Base-by-base conservation (phyloP, 1,140 invertebrate species). In the Mactra quadrangularis region DNA sequence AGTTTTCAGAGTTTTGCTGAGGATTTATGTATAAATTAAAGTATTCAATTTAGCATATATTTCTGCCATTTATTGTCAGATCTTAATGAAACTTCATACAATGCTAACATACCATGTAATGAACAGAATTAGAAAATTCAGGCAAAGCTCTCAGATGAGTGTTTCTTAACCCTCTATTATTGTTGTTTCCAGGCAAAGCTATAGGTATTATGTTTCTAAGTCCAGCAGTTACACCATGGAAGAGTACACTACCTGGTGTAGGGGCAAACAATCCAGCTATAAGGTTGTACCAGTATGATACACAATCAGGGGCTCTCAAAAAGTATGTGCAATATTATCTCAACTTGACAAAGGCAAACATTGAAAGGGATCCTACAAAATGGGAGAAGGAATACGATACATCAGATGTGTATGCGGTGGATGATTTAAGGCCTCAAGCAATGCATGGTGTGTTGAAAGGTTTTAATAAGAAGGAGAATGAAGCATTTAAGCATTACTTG, bases 301-400 rank as follows among this genome's bases (percentile, higher is more conserved):
- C 95, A 59, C 95, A 95, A 88, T 96, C 95, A 47, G 97, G 96
- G 85, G 95, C 96, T 94, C 95, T 98, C 57, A 92, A 97, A 89
- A 97, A 98, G 94, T 98, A 97, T 93, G 95, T 95, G 7, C 97
- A 98, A 93, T 98, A 96, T 91, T 98, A 96, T 93, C 93, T 98
- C 89, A 96, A 98, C 92, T 93, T 98, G 82, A 94, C 94, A 7
- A 93, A 94, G 74, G 96, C 96, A 25, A 97, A 87, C 38, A 90
- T 92, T 17, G 94, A 94, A 52, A 94, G 94, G 59, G 94, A 95
- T 96, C 11, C 68, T 1, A 62, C 25, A 15, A 95, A 96, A 9
- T 98, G 97, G 97, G 91, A 94, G 74, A 92, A 95, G 11, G 97
- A 97, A 90, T 98, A 98, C 93, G 76, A 84, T n/a, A 78, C 87